Evolutionary conservation across 2,113 vertebrate genomes (phyloP).

Genomic region (crab-eating macaque (Macaca fascicularis)): DNA sequence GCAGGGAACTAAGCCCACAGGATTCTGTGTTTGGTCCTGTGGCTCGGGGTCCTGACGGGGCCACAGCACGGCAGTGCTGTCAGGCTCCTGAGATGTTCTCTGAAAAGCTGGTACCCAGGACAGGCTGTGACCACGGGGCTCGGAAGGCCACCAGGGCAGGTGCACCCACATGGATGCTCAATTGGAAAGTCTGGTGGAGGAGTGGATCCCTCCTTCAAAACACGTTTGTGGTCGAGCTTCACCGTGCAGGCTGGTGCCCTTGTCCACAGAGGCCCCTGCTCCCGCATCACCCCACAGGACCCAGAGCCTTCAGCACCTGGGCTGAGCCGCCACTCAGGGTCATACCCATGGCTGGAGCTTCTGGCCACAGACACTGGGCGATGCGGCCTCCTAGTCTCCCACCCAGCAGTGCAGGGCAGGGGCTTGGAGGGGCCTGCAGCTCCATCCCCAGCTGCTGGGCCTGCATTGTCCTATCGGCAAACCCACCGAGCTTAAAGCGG

Average conservation of each 20-base stretch:
- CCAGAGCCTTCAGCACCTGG: rapidly evolving
- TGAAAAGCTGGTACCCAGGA: neutral
- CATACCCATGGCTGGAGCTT: rapidly evolving
- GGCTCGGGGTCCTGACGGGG: rapidly evolving
- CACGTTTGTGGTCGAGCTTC: rapidly evolving
- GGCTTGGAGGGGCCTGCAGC: rapidly evolving
- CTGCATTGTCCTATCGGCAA: rapidly evolving
- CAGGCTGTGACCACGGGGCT: too few species aligned
- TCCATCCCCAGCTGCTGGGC: too few species aligned
- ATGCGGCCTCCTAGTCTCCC: rapidly evolving
- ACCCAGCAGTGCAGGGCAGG: neutral
- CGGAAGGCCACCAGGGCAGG: too few species aligned
- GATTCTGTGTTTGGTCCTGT: rapidly evolving
- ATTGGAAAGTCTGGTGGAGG: neutral
- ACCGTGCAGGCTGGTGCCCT: rapidly evolving
- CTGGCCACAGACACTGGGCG: too few species aligned
- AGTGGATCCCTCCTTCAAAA: rapidly evolving
- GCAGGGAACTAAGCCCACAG: neutral
- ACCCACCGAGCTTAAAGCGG: neutral
- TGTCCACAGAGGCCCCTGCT: neutral
- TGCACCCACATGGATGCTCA: too few species aligned
- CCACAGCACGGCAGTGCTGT: rapidly evolving
- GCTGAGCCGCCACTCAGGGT: rapidly evolving
- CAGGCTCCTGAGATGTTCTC: too few species aligned
- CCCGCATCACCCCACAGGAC: rapidly evolving